Conservation (phyloP, 2,113 vertebrate species). For the Megatriorchis doriae region DNA sequence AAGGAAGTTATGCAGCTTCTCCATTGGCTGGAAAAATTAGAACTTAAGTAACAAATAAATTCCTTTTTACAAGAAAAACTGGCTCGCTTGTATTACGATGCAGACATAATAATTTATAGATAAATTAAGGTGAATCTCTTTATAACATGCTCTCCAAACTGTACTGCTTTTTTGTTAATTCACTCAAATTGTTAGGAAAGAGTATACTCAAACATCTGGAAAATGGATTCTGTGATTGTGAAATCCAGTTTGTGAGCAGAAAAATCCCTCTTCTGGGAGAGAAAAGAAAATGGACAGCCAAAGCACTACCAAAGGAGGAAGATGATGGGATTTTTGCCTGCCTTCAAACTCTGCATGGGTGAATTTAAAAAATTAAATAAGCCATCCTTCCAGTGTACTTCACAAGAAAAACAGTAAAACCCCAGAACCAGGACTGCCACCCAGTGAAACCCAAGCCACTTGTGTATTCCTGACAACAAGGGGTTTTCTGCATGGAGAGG, state of each 20-base stretch:
- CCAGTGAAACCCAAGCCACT: background rate
- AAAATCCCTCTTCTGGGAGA: constrained; percentile 7
- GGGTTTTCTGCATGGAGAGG: background rate
- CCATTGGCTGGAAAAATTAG: background rate
- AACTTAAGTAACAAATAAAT: background rate
- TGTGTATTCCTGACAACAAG: background rate
- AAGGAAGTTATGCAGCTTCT: background rate
- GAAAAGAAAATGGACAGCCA: background rate
- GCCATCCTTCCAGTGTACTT: background rate
- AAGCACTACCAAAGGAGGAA: background rate
- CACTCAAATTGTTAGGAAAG: background rate
- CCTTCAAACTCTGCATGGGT: background rate
- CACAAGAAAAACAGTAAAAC: background rate
- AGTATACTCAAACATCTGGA: background rate
- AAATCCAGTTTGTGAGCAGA: constrained; percentile 8
- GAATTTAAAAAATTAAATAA: background rate
- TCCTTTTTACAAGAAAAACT: background rate
- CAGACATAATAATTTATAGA: background rate
- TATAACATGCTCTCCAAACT: background rate
- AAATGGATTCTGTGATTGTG: constrained; percentile 1
- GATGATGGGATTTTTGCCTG: background rate
- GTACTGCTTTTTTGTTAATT: background rate
- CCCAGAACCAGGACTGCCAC: background rate
- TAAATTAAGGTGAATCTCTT: background rate
- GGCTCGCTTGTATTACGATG: background rate